phyloP scores from a whole-genome alignment of 2,113 vertebrate genomes.

The Gallinago media region DNA sequence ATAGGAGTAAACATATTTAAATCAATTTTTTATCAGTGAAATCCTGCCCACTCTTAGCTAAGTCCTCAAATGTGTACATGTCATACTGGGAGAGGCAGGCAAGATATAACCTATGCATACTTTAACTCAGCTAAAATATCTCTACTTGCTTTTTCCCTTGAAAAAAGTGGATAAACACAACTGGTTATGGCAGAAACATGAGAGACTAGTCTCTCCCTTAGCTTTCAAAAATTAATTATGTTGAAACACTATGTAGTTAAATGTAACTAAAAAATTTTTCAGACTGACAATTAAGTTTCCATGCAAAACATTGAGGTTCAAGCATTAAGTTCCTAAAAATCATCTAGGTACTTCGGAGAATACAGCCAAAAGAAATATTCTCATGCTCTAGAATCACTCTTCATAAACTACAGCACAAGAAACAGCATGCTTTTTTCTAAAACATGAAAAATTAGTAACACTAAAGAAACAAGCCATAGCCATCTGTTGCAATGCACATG shows the following conservation, averaged over 20 bases:
- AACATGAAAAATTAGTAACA: background rate
- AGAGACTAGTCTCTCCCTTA: background rate
- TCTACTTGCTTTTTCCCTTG: background rate
- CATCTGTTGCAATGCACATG: background rate
- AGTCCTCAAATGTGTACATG: background rate
- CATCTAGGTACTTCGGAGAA: background rate
- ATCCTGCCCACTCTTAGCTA: background rate
- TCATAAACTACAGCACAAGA: background rate
- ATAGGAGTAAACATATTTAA: background rate
- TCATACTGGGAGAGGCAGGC: background rate
- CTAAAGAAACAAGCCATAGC: background rate
- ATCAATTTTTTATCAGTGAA: background rate
- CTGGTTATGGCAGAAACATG: background rate
- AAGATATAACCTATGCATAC: background rate
- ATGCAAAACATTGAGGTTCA: background rate
- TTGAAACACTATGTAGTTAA: background rate
- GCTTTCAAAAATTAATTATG: background rate
- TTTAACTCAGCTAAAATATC: background rate
- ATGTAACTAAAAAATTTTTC: background rate
- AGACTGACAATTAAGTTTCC: background rate
- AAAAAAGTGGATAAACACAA: background rate
- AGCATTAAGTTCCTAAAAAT: background rate
- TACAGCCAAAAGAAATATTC: background rate
- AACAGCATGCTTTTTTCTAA: background rate
- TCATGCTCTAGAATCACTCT: background rate